These are phyloP conservation scores for Mythimna pallens DNA, from an alignment of 2,888 invertebrate species.

Conservation along the genomic window DNA sequence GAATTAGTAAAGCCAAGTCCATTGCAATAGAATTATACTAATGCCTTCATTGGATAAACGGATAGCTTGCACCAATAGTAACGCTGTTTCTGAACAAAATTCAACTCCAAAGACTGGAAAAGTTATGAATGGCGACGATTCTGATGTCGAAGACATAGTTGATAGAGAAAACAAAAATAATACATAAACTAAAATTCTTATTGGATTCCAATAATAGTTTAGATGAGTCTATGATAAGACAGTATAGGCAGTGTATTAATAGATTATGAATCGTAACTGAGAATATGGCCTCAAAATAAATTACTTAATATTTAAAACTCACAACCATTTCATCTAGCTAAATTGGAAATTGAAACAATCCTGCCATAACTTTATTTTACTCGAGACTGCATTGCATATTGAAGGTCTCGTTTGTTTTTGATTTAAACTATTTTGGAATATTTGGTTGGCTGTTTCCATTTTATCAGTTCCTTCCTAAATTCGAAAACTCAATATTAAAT, in stretches of 20 bases:
- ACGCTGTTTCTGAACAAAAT: conserved; percentile 3
- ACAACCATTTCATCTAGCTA: conserved; percentile 9
- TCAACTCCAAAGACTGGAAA: conserved; percentile 1
- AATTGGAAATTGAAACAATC: conserved; percentile 42
- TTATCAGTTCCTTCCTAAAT: conserved; percentile 4
- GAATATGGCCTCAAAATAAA: conserved; percentile 1
- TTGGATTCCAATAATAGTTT: not conserved
- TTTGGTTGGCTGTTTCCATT: conserved; percentile 21
- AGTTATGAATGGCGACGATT: not conserved
- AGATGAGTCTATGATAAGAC: not conserved
- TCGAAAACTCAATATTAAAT: not conserved
- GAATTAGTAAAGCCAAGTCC: conserved; percentile 80
- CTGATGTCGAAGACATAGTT: not conserved
- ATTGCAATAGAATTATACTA: conserved; percentile 74
- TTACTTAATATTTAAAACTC: conserved; percentile 22
- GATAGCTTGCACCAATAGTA: conserved; percentile 30
- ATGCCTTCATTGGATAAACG: conserved; percentile 76
- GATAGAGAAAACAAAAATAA: not conserved
- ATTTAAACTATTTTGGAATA: conserved; percentile 34
- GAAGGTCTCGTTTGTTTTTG: conserved; percentile 21
- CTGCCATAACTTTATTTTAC: conserved; percentile 27
- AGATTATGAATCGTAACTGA: not conserved
- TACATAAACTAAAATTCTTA: not conserved
- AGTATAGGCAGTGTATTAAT: not conserved
- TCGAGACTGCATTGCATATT: conserved; percentile 11